These are phyloP conservation scores for Ophraella communa DNA, from an alignment of 2,888 invertebrate genomes.

Conservation along the genomic window DNA sequence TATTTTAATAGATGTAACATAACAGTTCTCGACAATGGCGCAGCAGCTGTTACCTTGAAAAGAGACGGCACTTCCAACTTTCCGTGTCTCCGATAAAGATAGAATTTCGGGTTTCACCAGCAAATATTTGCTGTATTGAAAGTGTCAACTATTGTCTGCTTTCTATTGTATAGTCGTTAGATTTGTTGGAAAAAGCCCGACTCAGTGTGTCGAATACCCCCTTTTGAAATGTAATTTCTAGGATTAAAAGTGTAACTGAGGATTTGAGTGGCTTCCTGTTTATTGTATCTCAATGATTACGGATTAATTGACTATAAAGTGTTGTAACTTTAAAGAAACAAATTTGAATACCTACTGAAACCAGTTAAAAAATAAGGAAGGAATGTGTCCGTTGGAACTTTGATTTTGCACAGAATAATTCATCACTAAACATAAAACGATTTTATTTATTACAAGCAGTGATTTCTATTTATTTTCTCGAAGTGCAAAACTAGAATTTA, in stretches of 20 bases:
- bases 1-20: slow-evolving; percentile 60
- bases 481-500: no score
- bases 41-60: slow-evolving; percentile 53
- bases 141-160: slow-evolving; percentile 60
- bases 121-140: slow-evolving; percentile 60
- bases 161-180: slow-evolving; percentile 55
- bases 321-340: no score
- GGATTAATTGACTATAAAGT: background rate
- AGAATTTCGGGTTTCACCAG: slow-evolving; percentile 45
- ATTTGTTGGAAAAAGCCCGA: slow-evolving; percentile 55
- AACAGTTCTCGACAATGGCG: slow-evolving; percentile 55
- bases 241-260: slow-evolving; percentile 43
- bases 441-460: no score
- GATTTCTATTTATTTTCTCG: no score
- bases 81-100: slow-evolving; percentile 44
- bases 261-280: slow-evolving; percentile 42
- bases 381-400: no score
- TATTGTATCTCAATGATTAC: slow-evolving; percentile 34
- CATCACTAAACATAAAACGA: no score
- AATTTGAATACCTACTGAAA: no score
- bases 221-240: slow-evolving; percentile 45
- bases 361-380: no score
- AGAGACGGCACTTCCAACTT: slow-evolving; percentile 42
- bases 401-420: no score
- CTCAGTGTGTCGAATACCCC: slow-evolving; percentile 35